Conservation (phyloP, 35 echinoderm and acorn worm species). For the Hemicentrotus pulcherrimus region DNA sequence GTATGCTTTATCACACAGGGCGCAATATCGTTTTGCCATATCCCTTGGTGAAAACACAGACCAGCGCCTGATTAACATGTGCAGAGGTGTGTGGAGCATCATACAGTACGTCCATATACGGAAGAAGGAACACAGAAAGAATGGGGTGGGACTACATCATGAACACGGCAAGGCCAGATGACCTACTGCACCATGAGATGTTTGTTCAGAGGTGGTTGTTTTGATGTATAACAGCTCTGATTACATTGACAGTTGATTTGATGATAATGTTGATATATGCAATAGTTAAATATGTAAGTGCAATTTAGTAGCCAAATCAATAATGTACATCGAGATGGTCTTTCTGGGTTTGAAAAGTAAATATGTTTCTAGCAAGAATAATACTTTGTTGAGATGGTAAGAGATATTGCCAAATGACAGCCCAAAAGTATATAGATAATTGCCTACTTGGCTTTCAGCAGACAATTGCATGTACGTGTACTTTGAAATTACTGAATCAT, state of each 20-base stretch:
- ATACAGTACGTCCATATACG: not conserved
- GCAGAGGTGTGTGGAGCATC: slow-evolving; percentile 34
- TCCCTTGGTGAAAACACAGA: slow-evolving; percentile 25
- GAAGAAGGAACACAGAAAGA: slow-evolving; percentile 23
- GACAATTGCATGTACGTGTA: no score
- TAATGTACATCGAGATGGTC: no score
- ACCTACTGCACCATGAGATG: not conserved
- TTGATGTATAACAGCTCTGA: no score
- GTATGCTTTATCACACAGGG: not conserved
- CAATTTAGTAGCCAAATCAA: not conserved
- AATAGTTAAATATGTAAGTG: not conserved
- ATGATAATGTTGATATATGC: not conserved
- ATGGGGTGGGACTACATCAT: slow-evolving; percentile 21
- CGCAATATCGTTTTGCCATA: not conserved
- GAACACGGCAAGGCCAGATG: not conserved
- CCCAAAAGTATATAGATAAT: no score
- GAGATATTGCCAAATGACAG: no score
- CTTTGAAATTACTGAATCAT: no score
- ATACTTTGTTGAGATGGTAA: no score
- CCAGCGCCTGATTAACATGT: slow-evolving; percentile 31
- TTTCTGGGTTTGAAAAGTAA: no score
- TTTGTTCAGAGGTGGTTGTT: not conserved
- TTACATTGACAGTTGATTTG: not conserved
- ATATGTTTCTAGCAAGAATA: no score
- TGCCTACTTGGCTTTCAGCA: no score